phyloP scores from a whole-genome alignment of 2,797 vertebrate species.

The Percopsis omiscomaycus region DNA sequence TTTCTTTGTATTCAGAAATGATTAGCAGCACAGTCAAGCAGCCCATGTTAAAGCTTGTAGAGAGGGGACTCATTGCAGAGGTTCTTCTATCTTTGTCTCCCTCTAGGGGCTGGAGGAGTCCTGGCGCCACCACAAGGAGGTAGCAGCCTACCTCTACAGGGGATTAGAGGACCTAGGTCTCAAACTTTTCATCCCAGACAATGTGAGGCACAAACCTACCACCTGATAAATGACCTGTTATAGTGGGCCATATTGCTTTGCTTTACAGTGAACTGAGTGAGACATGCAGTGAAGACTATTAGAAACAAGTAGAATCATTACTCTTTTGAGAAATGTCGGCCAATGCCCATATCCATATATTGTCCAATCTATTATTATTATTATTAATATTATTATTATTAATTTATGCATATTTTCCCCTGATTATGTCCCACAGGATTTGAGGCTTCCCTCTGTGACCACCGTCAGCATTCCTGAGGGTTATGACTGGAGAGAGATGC shows the following conservation, averaged over 20 bases:
- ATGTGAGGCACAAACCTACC: conserved; percentile 67
- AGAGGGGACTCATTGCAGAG: background rate
- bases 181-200: conserved; percentile 88
- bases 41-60: too few relatives aligned
- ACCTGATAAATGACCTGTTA: too few relatives aligned
- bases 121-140: conserved; percentile 84
- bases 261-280: too few relatives aligned
- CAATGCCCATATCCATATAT: background rate
- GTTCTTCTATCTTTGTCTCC: conserved; percentile 44
- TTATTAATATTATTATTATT: background rate
- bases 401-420: background rate
- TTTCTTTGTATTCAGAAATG: background rate
- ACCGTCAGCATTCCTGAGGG: conserved; percentile 84
- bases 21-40: background rate
- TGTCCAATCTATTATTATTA: background rate
- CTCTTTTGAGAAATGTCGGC: too few relatives aligned
- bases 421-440: conserved; percentile 67
- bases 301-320: too few relatives aligned
- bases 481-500: conserved; percentile 87
- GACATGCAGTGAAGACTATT: too few relatives aligned
- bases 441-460: conserved; percentile 90
- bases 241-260: too few relatives aligned
- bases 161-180: conserved; percentile 85
- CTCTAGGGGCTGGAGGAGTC: conserved; percentile 87
- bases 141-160: conserved; percentile 78